Percentiles rank a stretch among this genome's conserved stretches.
Conservation (phyloP, 2,888 invertebrate genomes). For the Synanthedon myopaeformis region DNA sequence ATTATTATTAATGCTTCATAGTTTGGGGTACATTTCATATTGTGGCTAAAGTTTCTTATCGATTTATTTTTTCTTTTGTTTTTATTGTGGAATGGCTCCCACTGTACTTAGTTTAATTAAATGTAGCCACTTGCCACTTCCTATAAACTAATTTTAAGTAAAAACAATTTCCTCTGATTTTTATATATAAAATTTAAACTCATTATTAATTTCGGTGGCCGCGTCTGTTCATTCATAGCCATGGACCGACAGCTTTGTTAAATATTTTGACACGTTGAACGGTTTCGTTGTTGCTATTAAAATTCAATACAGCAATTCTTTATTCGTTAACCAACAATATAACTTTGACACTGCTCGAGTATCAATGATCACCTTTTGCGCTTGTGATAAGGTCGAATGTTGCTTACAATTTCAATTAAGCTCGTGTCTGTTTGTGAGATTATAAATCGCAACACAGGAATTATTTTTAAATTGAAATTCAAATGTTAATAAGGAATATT, state of each 20-base stretch:
- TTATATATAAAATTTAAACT: no score
- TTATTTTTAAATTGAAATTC: no score
- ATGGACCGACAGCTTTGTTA: slow-evolving; percentile 12
- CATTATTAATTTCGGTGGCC: neutral
- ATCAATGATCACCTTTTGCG: neutral
- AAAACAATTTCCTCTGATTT: no score
- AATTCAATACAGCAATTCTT: slow-evolving; percentile 25
- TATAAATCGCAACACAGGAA: neutral
- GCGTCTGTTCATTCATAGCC: slow-evolving; percentile 9
- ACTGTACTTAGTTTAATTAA: no score
- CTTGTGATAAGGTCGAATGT: neutral
- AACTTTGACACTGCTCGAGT: neutral
- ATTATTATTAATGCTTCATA: no score
- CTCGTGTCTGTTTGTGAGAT: neutral
- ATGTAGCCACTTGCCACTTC: no score
- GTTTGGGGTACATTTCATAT: no score
- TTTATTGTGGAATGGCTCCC: no score
- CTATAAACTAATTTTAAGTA: no score
- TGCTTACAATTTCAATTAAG: neutral
- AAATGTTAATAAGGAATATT: no score
- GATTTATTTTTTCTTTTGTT: no score
- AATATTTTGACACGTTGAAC: slow-evolving; percentile 36
- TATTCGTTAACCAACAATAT: slow-evolving; percentile 13
- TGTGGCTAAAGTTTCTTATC: no score
- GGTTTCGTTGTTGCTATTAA: slow-evolving; percentile 24